Base-by-base conservation (phyloP, 1,140 invertebrate species). In the Cryptotermes secundus region DNA sequence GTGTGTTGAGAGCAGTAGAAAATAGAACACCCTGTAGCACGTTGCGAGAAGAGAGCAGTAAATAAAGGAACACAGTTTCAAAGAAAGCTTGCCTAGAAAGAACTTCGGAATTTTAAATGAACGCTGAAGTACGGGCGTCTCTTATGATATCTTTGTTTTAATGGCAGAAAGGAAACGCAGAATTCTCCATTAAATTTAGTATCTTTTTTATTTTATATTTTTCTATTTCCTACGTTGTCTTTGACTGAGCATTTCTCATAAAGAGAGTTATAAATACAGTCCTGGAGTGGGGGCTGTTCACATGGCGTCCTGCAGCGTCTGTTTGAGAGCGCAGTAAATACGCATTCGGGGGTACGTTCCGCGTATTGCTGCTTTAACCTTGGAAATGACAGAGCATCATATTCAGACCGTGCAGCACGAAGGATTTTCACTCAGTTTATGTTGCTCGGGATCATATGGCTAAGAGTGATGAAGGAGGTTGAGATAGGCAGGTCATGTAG, bases 1-100 rank as follows among this genome's bases (percentile, higher is more conserved):
- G n/a, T n/a, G n/a, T n/a, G n/a, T n/a, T n/a, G n/a, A n/a, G n/a
- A n/a, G n/a, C n/a, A n/a, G n/a, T n/a, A n/a, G n/a, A n/a, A n/a
- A n/a, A n/a, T n/a, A 49, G 45, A 49, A 49, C 59, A 12, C n/a
- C 59, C 59, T 31, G 59, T 72, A 72, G 59, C 9, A 1, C 9
- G 3, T 7, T 72, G 59, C 6, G 59, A 7, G 16, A 72, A 72
- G 14, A 26, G 59, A 4, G 14, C 0, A 72, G 59, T 10, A 31
- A 72, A 72, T 31, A 72, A 72, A 72, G 31, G 59, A 72, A 72
- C n/a, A 72, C 59, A 72, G 59, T 72, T 72, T 72, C 59, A 31
- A n/a, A 72, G 59, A 72, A 14, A 16, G 26, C 53, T 16, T 1
- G 53, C 12, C 53, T 59, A 26, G 24, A 42, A 59, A 59, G 53